These are phyloP conservation scores for Zaprionus africanus DNA, from an alignment of 1,140 invertebrate genomes.

Conservation along the genomic window DNA sequence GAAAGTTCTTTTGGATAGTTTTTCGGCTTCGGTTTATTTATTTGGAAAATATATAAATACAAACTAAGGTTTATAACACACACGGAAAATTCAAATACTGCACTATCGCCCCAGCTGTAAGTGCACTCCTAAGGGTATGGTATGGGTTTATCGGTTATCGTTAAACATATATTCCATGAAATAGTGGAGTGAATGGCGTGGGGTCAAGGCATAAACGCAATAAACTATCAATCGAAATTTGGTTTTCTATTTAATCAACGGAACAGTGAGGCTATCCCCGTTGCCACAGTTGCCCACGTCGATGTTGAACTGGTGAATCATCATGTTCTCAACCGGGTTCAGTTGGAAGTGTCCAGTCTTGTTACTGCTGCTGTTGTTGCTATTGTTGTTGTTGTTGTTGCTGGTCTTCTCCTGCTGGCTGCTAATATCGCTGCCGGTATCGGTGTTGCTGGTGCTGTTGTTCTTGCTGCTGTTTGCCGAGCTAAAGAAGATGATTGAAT, in stretches of 20 bases:
- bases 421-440: slow-evolving; percentile 23
- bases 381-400: neutral
- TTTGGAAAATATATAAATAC: neutral
- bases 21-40: neutral
- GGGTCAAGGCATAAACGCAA: neutral
- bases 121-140: too few relatives aligned
- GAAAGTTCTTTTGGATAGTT: neutral
- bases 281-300: slow-evolving; percentile 49
- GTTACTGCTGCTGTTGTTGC: slow-evolving; percentile 11
- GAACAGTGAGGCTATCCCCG: slow-evolving; percentile 57
- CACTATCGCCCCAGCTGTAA: neutral
- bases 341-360: slow-evolving; percentile 15
- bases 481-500: slow-evolving; percentile 36
- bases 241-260: slow-evolving; percentile 53
- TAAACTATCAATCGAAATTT: neutral
- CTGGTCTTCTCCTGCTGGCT: slow-evolving; percentile 19
- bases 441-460: neutral
- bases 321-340: slow-evolving; percentile 19
- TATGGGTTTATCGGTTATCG: neutral
- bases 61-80: neutral
- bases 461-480: slow-evolving; percentile 12
- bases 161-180: neutral
- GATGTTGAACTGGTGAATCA: slow-evolving; percentile 24
- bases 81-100: slow-evolving; percentile 1
- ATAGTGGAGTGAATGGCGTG: neutral